phyloP scores from a whole-genome alignment of 2,113 vertebrate species.

The Labeo rohita region DNA sequence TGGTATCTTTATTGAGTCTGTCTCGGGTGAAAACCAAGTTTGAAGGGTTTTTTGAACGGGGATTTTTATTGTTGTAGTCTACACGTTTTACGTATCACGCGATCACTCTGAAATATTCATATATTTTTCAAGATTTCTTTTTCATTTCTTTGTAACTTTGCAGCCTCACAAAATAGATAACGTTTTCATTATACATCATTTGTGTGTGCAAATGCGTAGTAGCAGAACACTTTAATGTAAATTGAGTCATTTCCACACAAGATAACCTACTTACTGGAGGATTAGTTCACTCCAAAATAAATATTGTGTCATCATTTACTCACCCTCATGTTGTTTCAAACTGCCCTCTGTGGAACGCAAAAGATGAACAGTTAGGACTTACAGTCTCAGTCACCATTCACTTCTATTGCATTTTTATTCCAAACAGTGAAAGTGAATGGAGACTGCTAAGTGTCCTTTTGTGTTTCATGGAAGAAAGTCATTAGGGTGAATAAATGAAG shows the following conservation, averaged over 20 bases:
- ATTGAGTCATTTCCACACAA: neutral
- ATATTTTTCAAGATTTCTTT: neutral
- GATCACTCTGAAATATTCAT: neutral
- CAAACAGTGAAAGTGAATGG: neutral
- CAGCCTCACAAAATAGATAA: neutral
- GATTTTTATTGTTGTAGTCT: neutral
- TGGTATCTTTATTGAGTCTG: neutral
- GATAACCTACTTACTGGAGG: neutral
- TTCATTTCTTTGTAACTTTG: neutral
- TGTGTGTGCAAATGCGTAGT: neutral
- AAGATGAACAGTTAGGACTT: neutral
- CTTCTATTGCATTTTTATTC: neutral
- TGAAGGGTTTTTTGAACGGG: neutral
- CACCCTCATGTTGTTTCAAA: neutral
- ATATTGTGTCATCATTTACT: constrained; percentile 24
- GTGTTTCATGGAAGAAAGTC: neutral
- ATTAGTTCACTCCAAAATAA: constrained; percentile 2
- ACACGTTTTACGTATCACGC: neutral
- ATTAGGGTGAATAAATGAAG: neutral
- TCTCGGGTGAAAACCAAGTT: neutral
- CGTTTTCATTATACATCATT: neutral
- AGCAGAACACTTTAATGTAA: neutral
- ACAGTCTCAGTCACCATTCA: neutral
- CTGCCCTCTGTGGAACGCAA: constrained; percentile 1
- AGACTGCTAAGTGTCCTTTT: neutral